Percentiles rank a stretch among this genome's conserved stretches.
phyloP scores from a whole-genome alignment of 2,113 vertebrate genomes.

The Zingel zingel region DNA sequence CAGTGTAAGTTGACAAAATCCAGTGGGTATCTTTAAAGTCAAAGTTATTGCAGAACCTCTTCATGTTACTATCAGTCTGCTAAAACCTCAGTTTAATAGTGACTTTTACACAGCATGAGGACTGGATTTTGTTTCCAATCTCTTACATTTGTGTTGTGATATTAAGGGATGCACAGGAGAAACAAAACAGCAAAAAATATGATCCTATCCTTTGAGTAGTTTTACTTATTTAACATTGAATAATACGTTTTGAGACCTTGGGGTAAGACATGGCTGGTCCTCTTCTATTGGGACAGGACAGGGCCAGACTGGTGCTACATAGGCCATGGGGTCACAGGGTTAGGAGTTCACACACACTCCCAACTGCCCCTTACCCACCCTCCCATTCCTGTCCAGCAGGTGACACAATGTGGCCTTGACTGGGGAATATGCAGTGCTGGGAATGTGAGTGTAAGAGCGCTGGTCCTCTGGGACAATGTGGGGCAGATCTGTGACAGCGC shows the following conservation, averaged over 20 bases:
- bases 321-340: conserved; percentile 36
- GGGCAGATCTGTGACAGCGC: conserved; percentile 52
- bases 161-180: too few relatives aligned
- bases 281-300: conserved; percentile 20
- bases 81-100: too few relatives aligned
- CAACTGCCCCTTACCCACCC: neutral
- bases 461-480: conserved; percentile 52
- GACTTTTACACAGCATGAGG: too few relatives aligned
- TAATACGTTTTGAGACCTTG: neutral
- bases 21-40: neutral
- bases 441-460: conserved; percentile 39
- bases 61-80: too few relatives aligned
- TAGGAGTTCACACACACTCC: conserved; percentile 15
- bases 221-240: neutral
- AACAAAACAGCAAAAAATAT: too few relatives aligned
- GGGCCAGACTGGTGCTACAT: conserved; percentile 18
- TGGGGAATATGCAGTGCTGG: conserved; percentile 42
- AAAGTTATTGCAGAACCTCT: too few relatives aligned
- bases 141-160: too few relatives aligned
- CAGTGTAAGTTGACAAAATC: neutral
- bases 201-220: neutral
- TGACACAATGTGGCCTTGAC: conserved; percentile 54
- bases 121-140: too few relatives aligned
- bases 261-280: neutral
- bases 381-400: conserved; percentile 42